Conservation (phyloP, 2,113 vertebrate species). For the Gadus macrocephalus region DNA sequence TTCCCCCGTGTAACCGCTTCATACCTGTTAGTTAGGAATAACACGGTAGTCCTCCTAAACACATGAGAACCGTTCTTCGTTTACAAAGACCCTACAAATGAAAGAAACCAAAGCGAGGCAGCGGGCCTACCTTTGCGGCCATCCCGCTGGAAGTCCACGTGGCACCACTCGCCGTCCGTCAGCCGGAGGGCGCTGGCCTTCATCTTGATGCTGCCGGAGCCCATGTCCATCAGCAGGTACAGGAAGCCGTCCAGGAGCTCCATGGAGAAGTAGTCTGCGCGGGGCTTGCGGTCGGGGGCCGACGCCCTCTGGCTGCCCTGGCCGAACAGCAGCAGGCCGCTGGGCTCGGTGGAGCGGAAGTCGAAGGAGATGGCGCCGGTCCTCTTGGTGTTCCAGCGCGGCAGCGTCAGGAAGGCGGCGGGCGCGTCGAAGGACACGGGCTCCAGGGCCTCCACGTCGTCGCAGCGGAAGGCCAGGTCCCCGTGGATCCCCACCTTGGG, state of each 20-base stretch:
- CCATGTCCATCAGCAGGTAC: conserved; percentile 91
- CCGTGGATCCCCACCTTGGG: conserved; percentile 86
- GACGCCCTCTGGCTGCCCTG: conserved; percentile 73
- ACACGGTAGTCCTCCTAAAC: not conserved
- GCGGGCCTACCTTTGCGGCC: conserved; percentile 79
- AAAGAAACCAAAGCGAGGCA: not conserved
- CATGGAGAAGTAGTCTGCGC: conserved; percentile 86
- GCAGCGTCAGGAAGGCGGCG: conserved; percentile 78
- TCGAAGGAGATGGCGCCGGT: conserved; percentile 89
- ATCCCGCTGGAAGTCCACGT: conserved; percentile 90
- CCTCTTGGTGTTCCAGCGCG: conserved; percentile 83
- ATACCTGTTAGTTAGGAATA: no score
- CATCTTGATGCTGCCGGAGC: conserved; percentile 86
- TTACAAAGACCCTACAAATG: not conserved
- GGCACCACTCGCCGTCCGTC: conserved; percentile 90
- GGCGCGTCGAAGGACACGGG: conserved; percentile 87
- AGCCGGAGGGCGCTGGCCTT: conserved; percentile 83
- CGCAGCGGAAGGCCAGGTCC: conserved; percentile 86
- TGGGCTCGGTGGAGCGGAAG: conserved; percentile 88
- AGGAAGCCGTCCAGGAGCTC: conserved; percentile 89
- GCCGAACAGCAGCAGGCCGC: conserved; percentile 85
- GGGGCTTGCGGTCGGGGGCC: conserved; percentile 63
- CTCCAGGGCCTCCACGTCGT: conserved; percentile 85
- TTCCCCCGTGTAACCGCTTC: no score
- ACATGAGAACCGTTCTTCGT: no score